A percentile compares a stretch with the other conserved stretches of the same genome.
phyloP scores from a whole-genome alignment of 1,140 invertebrate genomes.

The Tetragonula clypearis region DNA sequence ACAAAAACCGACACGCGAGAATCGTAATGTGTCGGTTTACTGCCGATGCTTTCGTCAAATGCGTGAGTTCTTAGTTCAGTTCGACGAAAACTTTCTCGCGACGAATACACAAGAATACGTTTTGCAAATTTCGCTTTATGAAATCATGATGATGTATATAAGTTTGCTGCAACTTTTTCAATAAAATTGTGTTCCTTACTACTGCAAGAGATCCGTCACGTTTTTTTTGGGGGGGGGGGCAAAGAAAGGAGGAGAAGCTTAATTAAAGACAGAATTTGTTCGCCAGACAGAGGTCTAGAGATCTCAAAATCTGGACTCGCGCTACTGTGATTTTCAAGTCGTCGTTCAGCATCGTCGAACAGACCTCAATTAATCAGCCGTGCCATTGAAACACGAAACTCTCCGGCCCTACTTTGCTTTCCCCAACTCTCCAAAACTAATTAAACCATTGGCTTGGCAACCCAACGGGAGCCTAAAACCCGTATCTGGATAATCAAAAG shows the following conservation, averaged over 20 bases:
- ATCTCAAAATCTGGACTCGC: background rate
- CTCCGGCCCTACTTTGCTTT: background rate
- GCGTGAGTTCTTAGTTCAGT: no score
- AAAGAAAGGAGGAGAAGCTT: no score
- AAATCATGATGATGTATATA: background rate
- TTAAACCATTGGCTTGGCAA: constrained; percentile 4
- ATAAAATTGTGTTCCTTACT: background rate
- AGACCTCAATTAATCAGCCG: background rate
- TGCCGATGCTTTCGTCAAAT: no score
- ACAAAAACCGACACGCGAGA: background rate
- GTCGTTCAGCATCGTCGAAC: background rate
- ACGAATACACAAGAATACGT: no score
- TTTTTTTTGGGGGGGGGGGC: no score
- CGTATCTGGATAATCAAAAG: background rate
- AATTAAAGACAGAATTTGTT: background rate
- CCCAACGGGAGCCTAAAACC: background rate
- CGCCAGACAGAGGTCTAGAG: background rate
- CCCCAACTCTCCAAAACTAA: constrained; percentile 5
- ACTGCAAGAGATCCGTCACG: background rate
- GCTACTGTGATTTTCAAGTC: background rate
- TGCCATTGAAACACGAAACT: background rate
- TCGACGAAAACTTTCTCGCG: no score
- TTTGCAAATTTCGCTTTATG: background rate
- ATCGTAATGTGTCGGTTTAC: no score
- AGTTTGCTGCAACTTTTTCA: background rate